phyloP scores from a whole-genome alignment of 2,113 vertebrate species.

The Dromas ardeola region DNA sequence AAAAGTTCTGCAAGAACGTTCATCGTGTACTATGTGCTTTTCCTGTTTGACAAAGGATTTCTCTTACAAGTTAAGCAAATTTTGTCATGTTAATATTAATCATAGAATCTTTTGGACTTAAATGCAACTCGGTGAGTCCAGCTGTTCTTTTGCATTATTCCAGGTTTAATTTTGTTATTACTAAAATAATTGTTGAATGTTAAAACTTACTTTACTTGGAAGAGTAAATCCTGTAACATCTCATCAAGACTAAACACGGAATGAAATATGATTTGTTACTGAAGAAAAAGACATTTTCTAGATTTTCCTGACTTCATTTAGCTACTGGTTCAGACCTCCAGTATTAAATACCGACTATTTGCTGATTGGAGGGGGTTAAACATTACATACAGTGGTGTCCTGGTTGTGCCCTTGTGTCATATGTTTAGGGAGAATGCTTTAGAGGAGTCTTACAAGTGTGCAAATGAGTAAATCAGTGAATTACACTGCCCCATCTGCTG shows the following conservation, averaged over 20 bases:
- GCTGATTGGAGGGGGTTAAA: background rate
- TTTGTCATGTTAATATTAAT: background rate
- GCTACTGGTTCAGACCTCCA: background rate
- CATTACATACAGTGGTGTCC: background rate
- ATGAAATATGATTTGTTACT: background rate
- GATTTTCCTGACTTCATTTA: background rate
- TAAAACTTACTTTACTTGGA: background rate
- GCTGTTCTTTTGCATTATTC: background rate
- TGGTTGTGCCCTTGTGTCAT: background rate
- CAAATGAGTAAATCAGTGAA: slow-evolving; percentile 43
- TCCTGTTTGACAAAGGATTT: background rate
- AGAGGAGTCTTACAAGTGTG: background rate
- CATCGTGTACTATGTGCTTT: background rate
- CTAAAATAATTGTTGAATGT: background rate
- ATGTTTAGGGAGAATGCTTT: background rate
- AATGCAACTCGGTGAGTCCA: background rate
- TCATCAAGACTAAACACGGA: background rate
- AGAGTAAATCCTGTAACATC: background rate
- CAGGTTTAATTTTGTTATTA: background rate
- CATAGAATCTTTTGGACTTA: background rate
- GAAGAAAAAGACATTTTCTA: background rate
- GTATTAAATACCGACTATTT: background rate
- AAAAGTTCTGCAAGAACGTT: background rate
- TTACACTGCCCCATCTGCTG: slow-evolving; percentile 50
- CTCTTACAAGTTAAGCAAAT: background rate